Conservation (phyloP, 2,797 vertebrate species). For the Gastrophryne carolinensis region DNA sequence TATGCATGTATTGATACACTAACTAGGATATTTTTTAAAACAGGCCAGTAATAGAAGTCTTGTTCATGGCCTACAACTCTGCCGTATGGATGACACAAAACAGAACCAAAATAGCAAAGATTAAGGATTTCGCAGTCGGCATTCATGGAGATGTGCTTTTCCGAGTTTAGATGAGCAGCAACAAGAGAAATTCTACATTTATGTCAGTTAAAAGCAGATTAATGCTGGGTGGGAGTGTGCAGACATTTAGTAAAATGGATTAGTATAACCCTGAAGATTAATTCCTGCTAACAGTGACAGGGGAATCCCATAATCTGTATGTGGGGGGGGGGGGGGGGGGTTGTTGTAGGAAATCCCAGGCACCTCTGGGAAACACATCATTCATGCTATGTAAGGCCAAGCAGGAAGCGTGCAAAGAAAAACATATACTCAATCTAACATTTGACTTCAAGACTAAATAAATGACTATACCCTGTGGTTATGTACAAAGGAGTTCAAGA, state of each 20-base stretch:
- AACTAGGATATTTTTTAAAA: too few relatives aligned
- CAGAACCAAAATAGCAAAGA: background rate
- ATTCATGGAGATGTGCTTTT: slow-evolving; percentile 9
- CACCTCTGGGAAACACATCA: background rate
- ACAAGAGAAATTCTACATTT: slow-evolving; percentile 45
- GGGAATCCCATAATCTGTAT: slow-evolving; percentile 39
- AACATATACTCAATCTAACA: too few relatives aligned
- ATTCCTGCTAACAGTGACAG: slow-evolving; percentile 17
- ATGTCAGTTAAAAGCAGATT: slow-evolving; percentile 51
- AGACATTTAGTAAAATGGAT: slow-evolving; percentile 33
- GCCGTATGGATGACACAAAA: background rate
- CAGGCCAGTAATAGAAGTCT: too few relatives aligned
- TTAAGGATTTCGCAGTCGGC: slow-evolving; percentile 14
- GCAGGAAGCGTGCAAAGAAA: too few relatives aligned
- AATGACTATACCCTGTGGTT: too few relatives aligned
- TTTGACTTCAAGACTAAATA: too few relatives aligned
- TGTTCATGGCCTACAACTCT: background rate
- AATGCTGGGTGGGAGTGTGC: slow-evolving; percentile 4
- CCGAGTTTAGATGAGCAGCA: slow-evolving; percentile 11
- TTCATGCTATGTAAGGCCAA: background rate
- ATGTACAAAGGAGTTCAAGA: too few relatives aligned
- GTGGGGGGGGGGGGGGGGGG: background rate
- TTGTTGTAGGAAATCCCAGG: slow-evolving; percentile 22
- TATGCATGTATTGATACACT: too few relatives aligned
- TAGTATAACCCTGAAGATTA: slow-evolving; percentile 29